These are phyloP conservation scores for Oxygymnocypris stewartii DNA, from an alignment of 2,113 vertebrate species.

Conservation along the genomic window DNA sequence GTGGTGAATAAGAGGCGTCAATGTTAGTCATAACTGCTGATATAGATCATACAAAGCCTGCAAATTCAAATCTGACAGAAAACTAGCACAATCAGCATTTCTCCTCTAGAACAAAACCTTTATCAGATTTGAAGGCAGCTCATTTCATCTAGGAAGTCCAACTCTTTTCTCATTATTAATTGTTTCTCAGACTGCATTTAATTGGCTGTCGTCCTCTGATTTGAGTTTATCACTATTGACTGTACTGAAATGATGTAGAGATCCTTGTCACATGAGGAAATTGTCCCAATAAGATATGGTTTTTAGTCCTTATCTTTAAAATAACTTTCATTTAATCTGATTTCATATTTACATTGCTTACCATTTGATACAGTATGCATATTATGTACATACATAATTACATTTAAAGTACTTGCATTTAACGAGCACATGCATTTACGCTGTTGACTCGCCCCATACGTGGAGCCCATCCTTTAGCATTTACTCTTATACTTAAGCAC, in stretches of 20 bases:
- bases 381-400: neutral
- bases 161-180: neutral
- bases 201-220: neutral
- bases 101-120: constrained; percentile 20
- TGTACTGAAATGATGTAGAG: neutral
- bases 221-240: neutral
- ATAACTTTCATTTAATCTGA: neutral
- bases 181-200: neutral
- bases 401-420: neutral
- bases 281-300: neutral
- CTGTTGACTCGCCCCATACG: neutral
- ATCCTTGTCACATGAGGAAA: too few relatives aligned
- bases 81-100: constrained; percentile 46
- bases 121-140: constrained; percentile 26
- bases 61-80: constrained; percentile 14
- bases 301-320: neutral
- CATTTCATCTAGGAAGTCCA: constrained; percentile 15
- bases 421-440: neutral
- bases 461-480: neutral
- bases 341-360: neutral
- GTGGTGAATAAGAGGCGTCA: constrained; percentile 25
- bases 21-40: constrained; percentile 32
- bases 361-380: neutral
- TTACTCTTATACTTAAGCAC: too few relatives aligned
- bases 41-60: constrained; percentile 50